Conservation (phyloP, 2,888 invertebrate genomes). For the Eudasyphora cyanicolor region DNA sequence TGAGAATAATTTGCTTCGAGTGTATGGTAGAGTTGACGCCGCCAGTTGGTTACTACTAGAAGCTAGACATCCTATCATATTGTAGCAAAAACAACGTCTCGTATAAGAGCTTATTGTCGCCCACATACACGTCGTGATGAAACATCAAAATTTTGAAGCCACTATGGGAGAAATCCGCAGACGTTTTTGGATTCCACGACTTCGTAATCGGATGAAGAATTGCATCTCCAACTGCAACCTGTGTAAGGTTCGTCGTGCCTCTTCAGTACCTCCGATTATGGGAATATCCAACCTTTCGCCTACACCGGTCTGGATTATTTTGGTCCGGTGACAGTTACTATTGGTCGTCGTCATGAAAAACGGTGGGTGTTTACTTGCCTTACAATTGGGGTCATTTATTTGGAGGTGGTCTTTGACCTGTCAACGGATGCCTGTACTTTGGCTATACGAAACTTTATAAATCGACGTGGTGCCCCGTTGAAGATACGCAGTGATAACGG, state of each 20-base stretch:
- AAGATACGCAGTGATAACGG: constrained; percentile 24
- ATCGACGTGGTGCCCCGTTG: constrained; percentile 2
- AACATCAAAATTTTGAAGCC: constrained; percentile 3
- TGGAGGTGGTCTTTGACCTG: too few species aligned
- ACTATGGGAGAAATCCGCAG: neutral
- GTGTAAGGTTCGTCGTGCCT: neutral
- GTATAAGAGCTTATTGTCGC: neutral
- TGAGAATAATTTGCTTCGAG: neutral
- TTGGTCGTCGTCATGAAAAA: constrained; percentile 56
- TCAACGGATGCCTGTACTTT: constrained; percentile 34
- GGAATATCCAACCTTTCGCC: too few species aligned
- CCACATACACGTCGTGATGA: neutral
- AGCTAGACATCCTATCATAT: neutral
- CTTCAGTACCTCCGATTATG: neutral
- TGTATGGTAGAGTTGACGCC: neutral
- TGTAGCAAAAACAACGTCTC: neutral
- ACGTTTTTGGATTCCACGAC: neutral
- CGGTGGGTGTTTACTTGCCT: constrained; percentile 65
- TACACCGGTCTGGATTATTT: too few species aligned
- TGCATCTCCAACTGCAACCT: neutral
- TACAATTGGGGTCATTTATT: too few species aligned
- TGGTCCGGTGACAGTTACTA: neutral
- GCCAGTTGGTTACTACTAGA: neutral
- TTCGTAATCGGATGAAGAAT: neutral
- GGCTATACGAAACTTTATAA: constrained; percentile 29